phyloP scores from a whole-genome alignment of 2,797 vertebrate species.

The Rhincodon typus region DNA sequence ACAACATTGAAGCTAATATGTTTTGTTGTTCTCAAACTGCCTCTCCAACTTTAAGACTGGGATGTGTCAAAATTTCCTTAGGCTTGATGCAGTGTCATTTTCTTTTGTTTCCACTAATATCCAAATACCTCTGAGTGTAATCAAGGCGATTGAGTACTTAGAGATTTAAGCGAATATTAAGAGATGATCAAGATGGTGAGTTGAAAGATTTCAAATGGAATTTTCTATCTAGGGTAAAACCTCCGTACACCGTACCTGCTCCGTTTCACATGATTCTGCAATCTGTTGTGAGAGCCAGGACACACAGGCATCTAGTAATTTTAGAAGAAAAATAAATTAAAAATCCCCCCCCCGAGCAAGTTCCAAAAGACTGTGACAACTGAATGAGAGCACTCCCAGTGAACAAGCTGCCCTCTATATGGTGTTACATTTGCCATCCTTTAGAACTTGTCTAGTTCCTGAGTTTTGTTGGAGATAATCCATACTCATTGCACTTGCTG shows the following conservation, averaged over 20 bases:
- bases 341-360: neutral
- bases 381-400: neutral
- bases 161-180: neutral
- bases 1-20: neutral
- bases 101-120: neutral
- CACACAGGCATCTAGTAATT: neutral
- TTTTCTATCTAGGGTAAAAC: neutral
- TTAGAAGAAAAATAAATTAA: neutral
- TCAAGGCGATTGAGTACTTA: neutral
- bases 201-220: neutral
- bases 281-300: neutral
- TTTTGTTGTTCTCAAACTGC: neutral
- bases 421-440: neutral
- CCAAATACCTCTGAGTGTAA: neutral
- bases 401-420: neutral
- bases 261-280: neutral
- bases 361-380: neutral
- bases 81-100: neutral
- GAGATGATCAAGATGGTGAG: neutral
- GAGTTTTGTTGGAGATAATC: neutral
- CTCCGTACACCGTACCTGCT: neutral
- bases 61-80: neutral
- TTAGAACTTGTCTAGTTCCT: neutral
- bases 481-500: neutral
- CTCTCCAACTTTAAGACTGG: neutral